Base-by-base conservation (phyloP, 2,113 vertebrate genomes). In the Myiagra hebetior region DNA sequence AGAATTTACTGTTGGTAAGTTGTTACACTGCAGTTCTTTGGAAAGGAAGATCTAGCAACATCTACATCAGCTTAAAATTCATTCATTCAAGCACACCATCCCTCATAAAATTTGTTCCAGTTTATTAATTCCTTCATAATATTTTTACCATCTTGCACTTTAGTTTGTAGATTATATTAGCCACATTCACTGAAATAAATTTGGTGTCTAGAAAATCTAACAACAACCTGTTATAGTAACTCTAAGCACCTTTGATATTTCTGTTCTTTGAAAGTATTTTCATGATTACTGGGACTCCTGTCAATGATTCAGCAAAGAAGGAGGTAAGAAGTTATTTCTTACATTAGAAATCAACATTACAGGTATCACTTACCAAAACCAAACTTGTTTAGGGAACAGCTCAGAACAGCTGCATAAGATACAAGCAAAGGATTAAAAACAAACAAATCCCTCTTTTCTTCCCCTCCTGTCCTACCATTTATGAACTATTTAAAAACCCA, bases 381-480 rank as follows among this genome's bases (percentile, higher is more conserved):
- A 26, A 60, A 50, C n/a, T 79, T 75, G 9, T 10, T 46, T 17
- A 79, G 62, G 24, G 12, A 77, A 44, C 28, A 55, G 6, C 37
- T 73, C 39, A 60, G 18, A 46, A 47, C 0, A 57, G 11, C 39
- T 80, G 11, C 9, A 7, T 22, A 46, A 80, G 3, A 18, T 14
- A 59, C 21, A 30, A 53, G 12, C 23, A 49, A 37, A 73, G 19
- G 11, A 65, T 8, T 70, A 70, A 46, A 89, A 78, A 1, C 42
- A 84, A 83, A 47, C 23, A 6, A 83, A 44, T 0, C 1, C 5
- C 5, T 17, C 3, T 15, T 39, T 62, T 15, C 7, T 2, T 5
- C 3, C 1, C 2, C 4, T 13, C 7, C 11, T 7, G 0, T 3
- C 35, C 27, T 62, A 30, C 27, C 72, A 35, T 30, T 37, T 33